Conservation (phyloP, 2,113 vertebrate genomes). For the Vanacampus margaritifer region DNA sequence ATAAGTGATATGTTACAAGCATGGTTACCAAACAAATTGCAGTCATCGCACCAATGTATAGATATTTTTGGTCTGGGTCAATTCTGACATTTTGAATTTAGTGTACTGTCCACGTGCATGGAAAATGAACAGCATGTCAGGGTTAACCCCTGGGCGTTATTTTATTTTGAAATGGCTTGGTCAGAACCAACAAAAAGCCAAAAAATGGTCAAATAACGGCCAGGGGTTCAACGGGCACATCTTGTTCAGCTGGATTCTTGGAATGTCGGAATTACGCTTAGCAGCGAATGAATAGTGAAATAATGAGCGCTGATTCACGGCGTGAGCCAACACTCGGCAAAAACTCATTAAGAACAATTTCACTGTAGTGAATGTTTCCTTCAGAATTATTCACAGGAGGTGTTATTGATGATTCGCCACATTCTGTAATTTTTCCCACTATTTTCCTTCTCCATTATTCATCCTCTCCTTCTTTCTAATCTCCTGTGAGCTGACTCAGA, state of each 20-base stretch:
- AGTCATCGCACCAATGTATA: too few relatives aligned
- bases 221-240: background rate
- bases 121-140: too few relatives aligned
- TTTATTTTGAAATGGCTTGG: too few relatives aligned
- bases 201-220: too few relatives aligned
- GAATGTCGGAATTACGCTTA: constrained; percentile 32
- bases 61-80: too few relatives aligned
- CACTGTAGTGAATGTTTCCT: constrained; percentile 59
- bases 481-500: constrained; percentile 79
- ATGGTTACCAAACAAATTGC: too few relatives aligned
- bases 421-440: constrained; percentile 72
- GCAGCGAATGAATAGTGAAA: constrained; percentile 18
- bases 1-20: too few relatives aligned
- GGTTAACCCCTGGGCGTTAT: too few relatives aligned
- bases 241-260: constrained; percentile 30
- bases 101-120: too few relatives aligned
- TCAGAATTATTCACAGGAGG: constrained; percentile 66
- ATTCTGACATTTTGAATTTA: too few relatives aligned
- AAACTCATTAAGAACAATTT: constrained; percentile 65
- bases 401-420: constrained; percentile 76
- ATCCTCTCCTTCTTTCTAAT: constrained; percentile 77
- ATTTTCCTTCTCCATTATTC: constrained; percentile 76
- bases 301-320: constrained; percentile 47
- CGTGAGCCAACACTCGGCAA: constrained; percentile 51
- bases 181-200: too few relatives aligned